These are phyloP conservation scores for Philaethria dido DNA, from an alignment of 2,888 invertebrate species.

Conservation along the genomic window DNA sequence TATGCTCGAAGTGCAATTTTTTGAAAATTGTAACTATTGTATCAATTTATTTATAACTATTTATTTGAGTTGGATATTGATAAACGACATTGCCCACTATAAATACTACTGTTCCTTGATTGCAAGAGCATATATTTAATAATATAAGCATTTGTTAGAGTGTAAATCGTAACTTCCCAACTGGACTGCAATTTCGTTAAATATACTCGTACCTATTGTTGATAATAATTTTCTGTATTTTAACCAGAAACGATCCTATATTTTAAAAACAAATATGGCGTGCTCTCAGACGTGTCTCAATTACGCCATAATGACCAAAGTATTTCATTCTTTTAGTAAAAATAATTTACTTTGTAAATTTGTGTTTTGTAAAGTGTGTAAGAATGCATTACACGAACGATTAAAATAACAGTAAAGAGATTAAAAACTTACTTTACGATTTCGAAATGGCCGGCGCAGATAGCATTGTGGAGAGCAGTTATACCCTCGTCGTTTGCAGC, in stretches of 20 bases:
- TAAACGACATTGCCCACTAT: no score
- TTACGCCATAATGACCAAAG: background rate
- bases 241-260: background rate
- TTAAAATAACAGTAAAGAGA: slow-evolving; percentile 7
- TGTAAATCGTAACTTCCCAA: no score
- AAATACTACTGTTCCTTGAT: no score
- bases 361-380: background rate
- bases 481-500: slow-evolving; percentile 99
- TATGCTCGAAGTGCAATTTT: no score
- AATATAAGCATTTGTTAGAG: no score
- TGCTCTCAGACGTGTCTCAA: background rate
- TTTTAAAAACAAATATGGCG: background rate
- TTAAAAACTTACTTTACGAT: slow-evolving; percentile 91
- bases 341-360: slow-evolving; percentile 7
- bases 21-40: no score
- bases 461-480: slow-evolving; percentile 99
- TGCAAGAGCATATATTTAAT: no score
- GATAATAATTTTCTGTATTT: background rate
- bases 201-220: no score
- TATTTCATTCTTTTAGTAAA: background rate
- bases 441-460: slow-evolving; percentile 99
- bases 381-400: background rate
- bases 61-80: no score
- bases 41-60: no score
- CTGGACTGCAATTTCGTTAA: no score